These are phyloP conservation scores for Epinephelus moara DNA, from an alignment of 2,113 vertebrate species.

Conservation along the genomic window DNA sequence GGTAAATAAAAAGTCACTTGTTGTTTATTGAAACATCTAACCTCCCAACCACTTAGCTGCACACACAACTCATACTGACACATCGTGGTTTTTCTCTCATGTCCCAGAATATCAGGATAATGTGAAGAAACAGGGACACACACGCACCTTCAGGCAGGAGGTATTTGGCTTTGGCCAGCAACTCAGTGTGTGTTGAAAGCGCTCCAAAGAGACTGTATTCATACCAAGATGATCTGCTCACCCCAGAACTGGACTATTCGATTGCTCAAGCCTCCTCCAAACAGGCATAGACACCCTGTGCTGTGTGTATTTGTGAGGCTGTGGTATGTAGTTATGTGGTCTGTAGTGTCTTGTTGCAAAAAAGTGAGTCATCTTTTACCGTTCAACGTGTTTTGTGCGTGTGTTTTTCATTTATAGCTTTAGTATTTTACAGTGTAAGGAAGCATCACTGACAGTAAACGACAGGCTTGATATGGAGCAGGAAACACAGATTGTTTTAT, in stretches of 20 bases:
- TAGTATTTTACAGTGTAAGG: not conserved
- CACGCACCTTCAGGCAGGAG: conserved; percentile 47
- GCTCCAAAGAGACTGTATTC: conserved; percentile 50
- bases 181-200: conserved; percentile 47
- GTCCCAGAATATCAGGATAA: conserved; percentile 24
- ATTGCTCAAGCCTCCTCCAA: conserved; percentile 41
- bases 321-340: conserved; percentile 15
- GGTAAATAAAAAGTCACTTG: conserved; percentile 66
- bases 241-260: conserved; percentile 6
- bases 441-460: not conserved
- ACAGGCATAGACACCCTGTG: conserved; percentile 9
- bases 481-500: not conserved
- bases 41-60: conserved; percentile 22
- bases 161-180: conserved; percentile 32
- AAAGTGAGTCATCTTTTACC: conserved; percentile 34
- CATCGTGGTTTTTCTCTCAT: conserved; percentile 28
- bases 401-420: not conserved
- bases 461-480: not conserved
- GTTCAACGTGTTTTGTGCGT: not conserved
- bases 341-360: not conserved
- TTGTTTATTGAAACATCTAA: conserved; percentile 65
- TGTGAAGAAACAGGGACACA: not conserved
- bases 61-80: conserved; percentile 43
- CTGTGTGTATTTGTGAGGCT: not conserved
- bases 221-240: conserved; percentile 63